Conservation (phyloP, 2,888 invertebrate species). For the Chalcis sispes region DNA sequence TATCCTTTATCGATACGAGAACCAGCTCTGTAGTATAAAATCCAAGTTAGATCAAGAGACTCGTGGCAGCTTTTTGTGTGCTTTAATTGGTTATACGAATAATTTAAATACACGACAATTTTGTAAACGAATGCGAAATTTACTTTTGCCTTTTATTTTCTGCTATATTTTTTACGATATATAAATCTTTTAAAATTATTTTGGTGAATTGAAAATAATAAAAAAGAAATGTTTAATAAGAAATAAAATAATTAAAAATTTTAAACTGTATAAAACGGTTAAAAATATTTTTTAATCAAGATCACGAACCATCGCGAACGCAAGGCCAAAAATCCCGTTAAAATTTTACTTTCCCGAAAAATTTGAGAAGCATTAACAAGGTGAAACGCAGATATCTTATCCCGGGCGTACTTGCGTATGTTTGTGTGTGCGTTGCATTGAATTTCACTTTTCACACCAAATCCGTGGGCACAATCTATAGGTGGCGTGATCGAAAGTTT, state of each 20-base stretch:
- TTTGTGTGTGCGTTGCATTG: not conserved
- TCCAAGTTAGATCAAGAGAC: not conserved
- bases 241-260: too few relatives aligned
- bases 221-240: too few relatives aligned
- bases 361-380: not conserved
- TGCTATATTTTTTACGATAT: too few relatives aligned
- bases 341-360: slow-evolving; percentile 28
- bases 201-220: too few relatives aligned
- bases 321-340: not conserved
- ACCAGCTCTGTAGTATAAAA: not conserved
- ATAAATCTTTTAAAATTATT: too few relatives aligned
- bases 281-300: too few relatives aligned
- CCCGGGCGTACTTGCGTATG: too few relatives aligned
- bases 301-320: not conserved
- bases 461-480: not conserved
- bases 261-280: too few relatives aligned
- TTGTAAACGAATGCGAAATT: not conserved
- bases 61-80: not conserved
- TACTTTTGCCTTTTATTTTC: not conserved
- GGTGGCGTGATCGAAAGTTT: slow-evolving; percentile 37
- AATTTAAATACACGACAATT: not conserved
- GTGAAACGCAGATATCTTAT: too few relatives aligned
- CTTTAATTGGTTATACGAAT: not conserved
- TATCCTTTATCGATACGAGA: slow-evolving; percentile 9
- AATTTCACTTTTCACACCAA: slow-evolving; percentile 44